Conservation (phyloP, 2,797 vertebrate species). For the Anguilla pacifica region DNA sequence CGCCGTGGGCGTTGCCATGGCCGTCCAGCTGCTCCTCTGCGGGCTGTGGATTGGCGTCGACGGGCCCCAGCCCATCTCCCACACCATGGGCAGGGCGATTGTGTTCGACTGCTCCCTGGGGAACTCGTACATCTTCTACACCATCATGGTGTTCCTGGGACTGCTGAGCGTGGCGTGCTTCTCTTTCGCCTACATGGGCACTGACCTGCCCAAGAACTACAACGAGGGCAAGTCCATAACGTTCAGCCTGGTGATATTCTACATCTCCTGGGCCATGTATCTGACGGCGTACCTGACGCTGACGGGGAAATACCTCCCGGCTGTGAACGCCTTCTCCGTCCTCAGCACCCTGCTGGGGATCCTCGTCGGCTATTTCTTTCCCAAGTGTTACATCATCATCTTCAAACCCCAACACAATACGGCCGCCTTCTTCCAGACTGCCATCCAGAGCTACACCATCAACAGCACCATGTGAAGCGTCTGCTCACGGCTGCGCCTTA, state of each 20-base stretch:
- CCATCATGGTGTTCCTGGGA: constrained; percentile 40
- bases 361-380: constrained; percentile 66
- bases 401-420: constrained; percentile 64
- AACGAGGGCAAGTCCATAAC: constrained; percentile 73
- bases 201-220: constrained; percentile 73
- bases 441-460: constrained; percentile 68
- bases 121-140: neutral
- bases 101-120: constrained; percentile 56
- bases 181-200: constrained; percentile 68
- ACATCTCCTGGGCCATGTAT: constrained; percentile 60
- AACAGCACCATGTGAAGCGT: constrained; percentile 26
- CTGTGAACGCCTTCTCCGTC: constrained; percentile 22
- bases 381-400: constrained; percentile 67
- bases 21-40: constrained; percentile 52
- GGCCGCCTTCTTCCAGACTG: constrained; percentile 66
- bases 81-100: constrained; percentile 45
- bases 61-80: constrained; percentile 53
- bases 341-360: constrained; percentile 55
- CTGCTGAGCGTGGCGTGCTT: constrained; percentile 66
- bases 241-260: constrained; percentile 68
- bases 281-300: constrained; percentile 50
- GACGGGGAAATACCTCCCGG: constrained; percentile 42
- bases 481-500: neutral
- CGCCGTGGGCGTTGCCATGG: constrained; percentile 49
- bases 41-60: constrained; percentile 35